A percentile compares a stretch with the other conserved stretches of the same genome.
Evolutionary conservation across 2,888 invertebrate species (phyloP).

Genomic region (Morpho achilles): DNA sequence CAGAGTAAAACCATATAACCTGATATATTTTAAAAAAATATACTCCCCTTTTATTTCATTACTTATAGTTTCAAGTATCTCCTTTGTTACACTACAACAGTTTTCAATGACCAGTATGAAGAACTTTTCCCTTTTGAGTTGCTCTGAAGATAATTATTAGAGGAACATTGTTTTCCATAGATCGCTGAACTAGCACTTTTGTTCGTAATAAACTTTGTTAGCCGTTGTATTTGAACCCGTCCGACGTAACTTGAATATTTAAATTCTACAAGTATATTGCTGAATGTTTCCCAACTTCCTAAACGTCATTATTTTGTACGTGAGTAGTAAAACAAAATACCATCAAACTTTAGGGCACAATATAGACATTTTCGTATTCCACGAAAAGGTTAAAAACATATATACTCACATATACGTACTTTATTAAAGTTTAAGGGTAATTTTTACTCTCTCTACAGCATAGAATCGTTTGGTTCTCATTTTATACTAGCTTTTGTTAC

Average conservation of each 20-base stretch:
- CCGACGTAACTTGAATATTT: slow-evolving; percentile 12
- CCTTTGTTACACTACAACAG: neutral
- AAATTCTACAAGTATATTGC: slow-evolving; percentile 11
- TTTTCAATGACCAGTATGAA: neutral
- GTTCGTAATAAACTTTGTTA: neutral
- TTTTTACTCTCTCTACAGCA: no score
- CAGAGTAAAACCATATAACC: no score
- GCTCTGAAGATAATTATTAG: neutral
- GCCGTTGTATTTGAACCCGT: neutral
- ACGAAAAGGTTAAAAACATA: no score
- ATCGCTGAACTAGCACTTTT: neutral
- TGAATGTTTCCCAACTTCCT: slow-evolving; percentile 13
- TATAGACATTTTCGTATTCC: no score
- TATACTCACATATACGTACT: no score
- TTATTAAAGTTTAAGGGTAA: no score
- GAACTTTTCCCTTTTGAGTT: slow-evolving; percentile 1
- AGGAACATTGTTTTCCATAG: slow-evolving; percentile 2
- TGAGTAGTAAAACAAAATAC: neutral
- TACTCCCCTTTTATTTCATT: no score
- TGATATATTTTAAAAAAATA: no score
- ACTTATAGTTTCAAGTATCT: neutral
- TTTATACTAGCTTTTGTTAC: no score
- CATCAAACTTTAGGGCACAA: no score
- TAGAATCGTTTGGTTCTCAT: no score
- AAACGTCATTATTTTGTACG: slow-evolving; percentile 4